phyloP scores from a whole-genome alignment of 2,888 invertebrate genomes.

The Melolontha melolontha region DNA sequence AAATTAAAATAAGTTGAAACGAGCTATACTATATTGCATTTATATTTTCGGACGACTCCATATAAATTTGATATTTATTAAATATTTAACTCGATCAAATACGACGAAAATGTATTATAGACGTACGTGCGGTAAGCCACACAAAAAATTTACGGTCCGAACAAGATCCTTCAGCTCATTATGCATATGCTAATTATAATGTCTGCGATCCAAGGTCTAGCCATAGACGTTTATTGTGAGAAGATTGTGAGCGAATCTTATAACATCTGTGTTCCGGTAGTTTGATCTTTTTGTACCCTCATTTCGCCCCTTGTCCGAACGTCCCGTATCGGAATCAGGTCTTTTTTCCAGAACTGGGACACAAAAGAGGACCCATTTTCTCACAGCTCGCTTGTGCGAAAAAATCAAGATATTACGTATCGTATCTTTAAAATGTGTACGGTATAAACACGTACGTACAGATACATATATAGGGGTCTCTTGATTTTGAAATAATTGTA shows the following conservation, averaged over 20 bases:
- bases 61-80: too few relatives aligned
- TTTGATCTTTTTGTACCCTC: conserved; percentile 4
- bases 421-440: not conserved
- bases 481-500: conserved; percentile 25
- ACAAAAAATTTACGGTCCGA: too few relatives aligned
- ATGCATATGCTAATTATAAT: not conserved
- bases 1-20: too few relatives aligned
- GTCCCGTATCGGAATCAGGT: conserved; percentile 27
- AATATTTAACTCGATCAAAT: too few relatives aligned
- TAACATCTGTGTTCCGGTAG: conserved; percentile 22
- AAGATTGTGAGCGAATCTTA: conserved; percentile 1
- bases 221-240: not conserved
- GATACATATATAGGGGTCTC: conserved; percentile 7
- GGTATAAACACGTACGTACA: not conserved
- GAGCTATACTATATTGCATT: too few relatives aligned
- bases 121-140: too few relatives aligned
- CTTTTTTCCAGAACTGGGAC: not conserved
- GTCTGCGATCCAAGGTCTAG: not conserved
- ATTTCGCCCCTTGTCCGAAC: conserved; percentile 1
- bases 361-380: conserved; percentile 9
- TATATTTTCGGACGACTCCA: too few relatives aligned
- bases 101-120: too few relatives aligned
- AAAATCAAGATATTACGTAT: not conserved
- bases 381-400: conserved; percentile 23
- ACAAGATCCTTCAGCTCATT: too few relatives aligned